phyloP scores from a whole-genome alignment of 2,888 invertebrate species.

The Thera britannica region DNA sequence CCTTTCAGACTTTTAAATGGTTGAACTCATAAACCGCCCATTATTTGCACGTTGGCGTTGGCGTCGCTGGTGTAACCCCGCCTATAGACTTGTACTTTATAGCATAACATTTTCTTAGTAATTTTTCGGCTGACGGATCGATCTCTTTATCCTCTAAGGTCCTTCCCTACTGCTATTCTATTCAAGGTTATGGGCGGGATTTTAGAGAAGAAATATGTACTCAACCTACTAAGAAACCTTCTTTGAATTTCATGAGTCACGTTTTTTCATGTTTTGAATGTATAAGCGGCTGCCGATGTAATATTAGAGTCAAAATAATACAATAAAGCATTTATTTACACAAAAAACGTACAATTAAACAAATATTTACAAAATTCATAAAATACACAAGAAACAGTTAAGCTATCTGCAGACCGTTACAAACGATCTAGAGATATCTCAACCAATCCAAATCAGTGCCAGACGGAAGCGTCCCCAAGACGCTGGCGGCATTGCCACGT shows the following conservation, averaged over 20 bases:
- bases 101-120: slow-evolving; percentile 45
- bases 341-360: too few relatives aligned
- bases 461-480: too few relatives aligned
- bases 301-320: too few relatives aligned
- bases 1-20: too few relatives aligned
- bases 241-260: background rate
- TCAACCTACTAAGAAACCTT: background rate
- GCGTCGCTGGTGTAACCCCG: slow-evolving; percentile 5
- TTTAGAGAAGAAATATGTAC: slow-evolving; percentile 32
- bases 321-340: too few relatives aligned
- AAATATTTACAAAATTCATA: too few relatives aligned
- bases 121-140: slow-evolving; percentile 56
- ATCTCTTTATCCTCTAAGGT: slow-evolving; percentile 32
- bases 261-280: background rate
- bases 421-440: too few relatives aligned
- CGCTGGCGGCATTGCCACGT: too few relatives aligned
- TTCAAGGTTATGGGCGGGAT: slow-evolving; percentile 38
- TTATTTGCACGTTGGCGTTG: slow-evolving; percentile 5
- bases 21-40: background rate
- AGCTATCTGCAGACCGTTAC: too few relatives aligned
- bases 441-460: too few relatives aligned
- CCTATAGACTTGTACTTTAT: slow-evolving; percentile 47
- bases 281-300: background rate
- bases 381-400: too few relatives aligned
- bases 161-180: slow-evolving; percentile 34